Evolutionary conservation across 2,113 vertebrate species (phyloP).

Genomic region (Aspiorhynchus laticeps): DNA sequence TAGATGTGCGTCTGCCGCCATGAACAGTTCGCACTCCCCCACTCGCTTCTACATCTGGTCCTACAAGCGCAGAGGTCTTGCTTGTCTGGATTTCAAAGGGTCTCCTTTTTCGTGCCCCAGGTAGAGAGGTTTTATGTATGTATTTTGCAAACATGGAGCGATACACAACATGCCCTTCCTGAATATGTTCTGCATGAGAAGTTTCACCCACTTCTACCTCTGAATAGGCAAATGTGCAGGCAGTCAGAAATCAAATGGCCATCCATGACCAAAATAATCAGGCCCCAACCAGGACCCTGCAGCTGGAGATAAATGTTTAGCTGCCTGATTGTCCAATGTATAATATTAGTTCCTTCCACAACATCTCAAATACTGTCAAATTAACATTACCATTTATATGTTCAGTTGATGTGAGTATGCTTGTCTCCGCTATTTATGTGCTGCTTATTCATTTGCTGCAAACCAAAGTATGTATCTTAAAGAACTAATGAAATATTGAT

Average conservation of each 20-base stretch:
- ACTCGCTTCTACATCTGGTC: slow-evolving; percentile 61
- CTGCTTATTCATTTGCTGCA: neutral
- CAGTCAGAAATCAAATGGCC: slow-evolving; percentile 77
- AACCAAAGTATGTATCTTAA: neutral
- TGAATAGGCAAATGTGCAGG: slow-evolving; percentile 77
- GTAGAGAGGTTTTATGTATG: slow-evolving; percentile 72
- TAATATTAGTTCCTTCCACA: slow-evolving; percentile 68
- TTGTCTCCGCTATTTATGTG: neutral
- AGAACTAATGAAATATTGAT: neutral
- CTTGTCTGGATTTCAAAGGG: slow-evolving; percentile 81
- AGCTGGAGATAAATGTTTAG: slow-evolving; percentile 78
- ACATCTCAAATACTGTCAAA: slow-evolving; percentile 65
- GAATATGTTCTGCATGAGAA: slow-evolving; percentile 82
- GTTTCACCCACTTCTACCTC: slow-evolving; percentile 73
- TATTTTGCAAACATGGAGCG: slow-evolving; percentile 81
- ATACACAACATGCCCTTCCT: slow-evolving; percentile 69
- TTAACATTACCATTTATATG: slow-evolving; percentile 68
- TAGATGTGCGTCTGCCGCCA: slow-evolving; percentile 60
- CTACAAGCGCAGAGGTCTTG: slow-evolving; percentile 55
- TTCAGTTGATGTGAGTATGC: slow-evolving; percentile 45
- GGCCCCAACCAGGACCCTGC: slow-evolving; percentile 68
- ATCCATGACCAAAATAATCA: slow-evolving; percentile 71
- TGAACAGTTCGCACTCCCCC: neutral
- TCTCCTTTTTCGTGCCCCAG: slow-evolving; percentile 75
- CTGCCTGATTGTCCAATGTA: slow-evolving; percentile 70